These are phyloP conservation scores for Nothocercus nigrocapillus DNA, from an alignment of 2,113 vertebrate genomes.

Conservation along the genomic window DNA sequence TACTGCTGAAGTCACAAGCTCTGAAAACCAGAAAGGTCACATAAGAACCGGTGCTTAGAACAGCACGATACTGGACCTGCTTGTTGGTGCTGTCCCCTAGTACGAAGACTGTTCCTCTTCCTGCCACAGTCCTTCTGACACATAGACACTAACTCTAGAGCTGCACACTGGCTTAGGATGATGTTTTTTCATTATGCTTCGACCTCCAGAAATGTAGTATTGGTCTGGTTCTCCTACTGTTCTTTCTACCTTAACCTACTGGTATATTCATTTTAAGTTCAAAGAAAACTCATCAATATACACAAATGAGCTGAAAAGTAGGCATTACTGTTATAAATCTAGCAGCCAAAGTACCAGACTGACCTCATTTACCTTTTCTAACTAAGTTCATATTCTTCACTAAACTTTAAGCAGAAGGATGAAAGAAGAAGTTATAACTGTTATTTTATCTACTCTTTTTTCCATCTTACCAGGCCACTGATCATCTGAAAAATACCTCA, in stretches of 20 bases:
- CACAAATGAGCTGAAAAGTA: neutral
- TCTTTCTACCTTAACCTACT: neutral
- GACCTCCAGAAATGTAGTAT: neutral
- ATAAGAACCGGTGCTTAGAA: neutral
- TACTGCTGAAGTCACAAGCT: neutral
- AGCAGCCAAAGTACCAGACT: neutral
- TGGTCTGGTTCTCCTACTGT: neutral
- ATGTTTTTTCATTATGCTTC: neutral
- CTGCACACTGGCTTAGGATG: accelerated
- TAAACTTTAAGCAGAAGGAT: neutral
- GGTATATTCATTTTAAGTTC: neutral
- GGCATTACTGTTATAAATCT: neutral
- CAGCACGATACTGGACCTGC: neutral
- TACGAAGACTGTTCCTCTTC: neutral
- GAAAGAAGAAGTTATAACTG: neutral
- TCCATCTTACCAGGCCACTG: neutral
- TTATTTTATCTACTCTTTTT: neutral
- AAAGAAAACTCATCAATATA: neutral
- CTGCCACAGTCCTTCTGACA: neutral
- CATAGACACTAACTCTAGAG: neutral
- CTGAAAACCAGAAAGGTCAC: neutral
- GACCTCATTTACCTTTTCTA: neutral
- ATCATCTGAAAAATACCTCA: neutral
- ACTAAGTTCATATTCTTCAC: neutral
- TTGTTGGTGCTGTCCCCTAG: neutral